A percentile compares a stretch with the other conserved stretches of the same genome.
Conservation (phyloP, 2,888 invertebrate genomes). For the Morpho helenor region DNA sequence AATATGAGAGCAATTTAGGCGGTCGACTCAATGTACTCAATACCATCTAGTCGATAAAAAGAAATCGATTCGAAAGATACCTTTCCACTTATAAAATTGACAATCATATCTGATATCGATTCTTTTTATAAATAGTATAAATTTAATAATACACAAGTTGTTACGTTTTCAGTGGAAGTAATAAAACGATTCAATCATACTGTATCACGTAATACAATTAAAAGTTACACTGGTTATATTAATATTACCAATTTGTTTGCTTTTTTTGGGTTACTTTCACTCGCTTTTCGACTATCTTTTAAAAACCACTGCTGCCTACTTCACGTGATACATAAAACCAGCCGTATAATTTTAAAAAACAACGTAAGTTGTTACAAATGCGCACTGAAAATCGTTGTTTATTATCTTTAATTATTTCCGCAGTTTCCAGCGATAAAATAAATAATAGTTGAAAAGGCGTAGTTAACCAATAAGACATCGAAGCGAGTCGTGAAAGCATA, state of each 20-base stretch:
- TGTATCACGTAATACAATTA: constrained; percentile 7
- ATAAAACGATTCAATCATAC: constrained; percentile 6
- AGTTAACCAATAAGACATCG: constrained; percentile 15
- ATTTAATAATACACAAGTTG: neutral
- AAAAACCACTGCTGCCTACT: neutral
- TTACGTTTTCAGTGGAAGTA: constrained; percentile 3
- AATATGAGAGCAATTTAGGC: constrained; percentile 21
- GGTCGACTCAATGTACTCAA: constrained; percentile 5
- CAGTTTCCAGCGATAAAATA: constrained; percentile 8
- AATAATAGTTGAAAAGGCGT: constrained; percentile 13
- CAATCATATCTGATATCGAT: too few species aligned
- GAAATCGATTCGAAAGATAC: constrained; percentile 10
- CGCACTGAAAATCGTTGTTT: constrained; percentile 4
- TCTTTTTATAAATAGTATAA: too few species aligned
- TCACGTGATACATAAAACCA: neutral
- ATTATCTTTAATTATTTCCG: constrained; percentile 9
- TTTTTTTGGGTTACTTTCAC: constrained; percentile 17
- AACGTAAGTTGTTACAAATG: neutral
- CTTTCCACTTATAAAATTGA: too few species aligned
- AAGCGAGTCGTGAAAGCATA: constrained; percentile 32
- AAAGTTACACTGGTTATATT: constrained; percentile 4
- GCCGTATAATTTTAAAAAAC: neutral
- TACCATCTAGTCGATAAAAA: constrained; percentile 11
- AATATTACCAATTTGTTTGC: constrained; percentile 5
- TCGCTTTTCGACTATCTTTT: constrained; percentile 10